Evolutionary conservation across 2,113 vertebrate species (phyloP).

Genomic region (Bubo blakistoni): DNA sequence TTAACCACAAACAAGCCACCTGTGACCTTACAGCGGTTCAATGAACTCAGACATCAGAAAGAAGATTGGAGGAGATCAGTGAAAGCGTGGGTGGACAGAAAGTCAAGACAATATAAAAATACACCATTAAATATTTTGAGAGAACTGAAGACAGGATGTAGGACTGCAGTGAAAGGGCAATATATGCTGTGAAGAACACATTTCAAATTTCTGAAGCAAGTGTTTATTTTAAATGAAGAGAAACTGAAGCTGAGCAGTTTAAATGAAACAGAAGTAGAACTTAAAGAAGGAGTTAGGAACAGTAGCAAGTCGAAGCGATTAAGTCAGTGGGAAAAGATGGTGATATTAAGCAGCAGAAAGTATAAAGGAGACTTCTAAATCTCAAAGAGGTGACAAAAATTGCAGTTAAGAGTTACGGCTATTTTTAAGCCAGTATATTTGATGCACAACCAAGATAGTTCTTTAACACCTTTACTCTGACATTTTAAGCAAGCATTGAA

Average conservation of each 20-base stretch:
- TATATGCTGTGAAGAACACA: neutral
- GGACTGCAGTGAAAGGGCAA: neutral
- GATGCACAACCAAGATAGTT: neutral
- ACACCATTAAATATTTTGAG: conserved; percentile 28
- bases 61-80: neutral
- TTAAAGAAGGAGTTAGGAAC: neutral
- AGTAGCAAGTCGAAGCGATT: neutral
- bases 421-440: neutral
- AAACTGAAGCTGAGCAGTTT: neutral
- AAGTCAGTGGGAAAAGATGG: neutral
- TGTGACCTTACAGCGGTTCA: conserved; percentile 21
- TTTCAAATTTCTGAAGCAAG: neutral
- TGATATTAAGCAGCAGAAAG: neutral
- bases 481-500: neutral
- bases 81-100: neutral
- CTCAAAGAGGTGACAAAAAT: neutral
- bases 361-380: neutral
- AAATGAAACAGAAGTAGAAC: neutral
- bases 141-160: neutral
- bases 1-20: neutral
- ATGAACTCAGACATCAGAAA: neutral
- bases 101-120: conserved; percentile 11
- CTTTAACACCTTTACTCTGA: neutral
- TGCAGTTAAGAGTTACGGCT: neutral
- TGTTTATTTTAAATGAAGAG: neutral